Base-by-base conservation (phyloP, 2,888 invertebrate species). In the Phragmatobia fuliginosa region DNA sequence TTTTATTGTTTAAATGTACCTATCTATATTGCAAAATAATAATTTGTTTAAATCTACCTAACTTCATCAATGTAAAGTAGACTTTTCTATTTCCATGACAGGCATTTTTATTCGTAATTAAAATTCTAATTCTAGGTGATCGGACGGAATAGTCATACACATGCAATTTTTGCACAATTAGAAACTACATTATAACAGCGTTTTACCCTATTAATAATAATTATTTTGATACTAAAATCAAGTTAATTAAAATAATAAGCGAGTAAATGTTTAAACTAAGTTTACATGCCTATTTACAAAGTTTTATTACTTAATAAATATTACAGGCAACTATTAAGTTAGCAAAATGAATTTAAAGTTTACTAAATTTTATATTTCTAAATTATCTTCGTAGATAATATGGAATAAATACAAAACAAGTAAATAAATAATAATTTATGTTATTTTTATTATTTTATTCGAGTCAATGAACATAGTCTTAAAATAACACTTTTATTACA, bases 1-100 rank as follows among this genome's bases (percentile, higher is more conserved):
- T 65, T 80, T 82, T 77, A 81, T 80, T 81, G 62, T 71, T 62
- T 80, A 72, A 70, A 67, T 77, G 73, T 72, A n/a, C 73, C 14
- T 80, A 60, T 49, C 59, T 67, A 77, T 75, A 77, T 79, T 81
- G 80, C 74, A 71, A 74, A 71, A 71, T 66, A 64, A 68, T 69
- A 56, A 72, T 74, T 74, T 75, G 41, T 61, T 61, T 61, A 70
- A 62, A 45, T 68, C 71, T 71, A 71, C 64, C 56, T 59, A 58
- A 62, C 64, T 18, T 38, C 28, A 33, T 66, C 36, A 62, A 36
- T 33, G 21, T 64, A 56, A 36, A 52, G 31, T 66, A 61, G 52
- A 59, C 31, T 69, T 52, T 69, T 68, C 61, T 41, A 62, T 70
- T 52, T 28, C 32, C 21, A 32, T 25, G 56, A 62, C 6, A 56